Evolutionary conservation across 2,797 vertebrate species (phyloP).

Genomic region (Cuculus canorus): DNA sequence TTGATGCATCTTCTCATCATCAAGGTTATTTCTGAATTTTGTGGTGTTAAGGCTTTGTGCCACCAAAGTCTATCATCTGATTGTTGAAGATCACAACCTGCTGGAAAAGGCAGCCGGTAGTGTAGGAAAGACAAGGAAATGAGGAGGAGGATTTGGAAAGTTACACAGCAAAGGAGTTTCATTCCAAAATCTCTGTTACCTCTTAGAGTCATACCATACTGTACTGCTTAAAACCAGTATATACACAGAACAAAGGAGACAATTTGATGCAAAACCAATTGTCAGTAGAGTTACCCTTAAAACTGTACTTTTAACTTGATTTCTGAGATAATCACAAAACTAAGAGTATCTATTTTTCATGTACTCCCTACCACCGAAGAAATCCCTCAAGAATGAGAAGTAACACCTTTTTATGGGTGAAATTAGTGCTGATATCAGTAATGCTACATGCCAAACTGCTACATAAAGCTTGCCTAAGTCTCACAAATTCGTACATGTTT

Average conservation of each 20-base stretch:
- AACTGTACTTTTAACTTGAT: background rate
- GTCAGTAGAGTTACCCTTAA: background rate
- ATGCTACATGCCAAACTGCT: background rate
- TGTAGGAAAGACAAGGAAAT: background rate
- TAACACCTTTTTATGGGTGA: background rate
- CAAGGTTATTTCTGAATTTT: background rate
- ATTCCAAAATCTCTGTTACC: background rate
- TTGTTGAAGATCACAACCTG: background rate
- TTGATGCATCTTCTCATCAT: background rate
- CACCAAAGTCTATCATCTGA: background rate
- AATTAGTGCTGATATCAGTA: background rate
- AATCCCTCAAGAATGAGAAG: conserved; percentile 25
- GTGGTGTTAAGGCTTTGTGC: background rate
- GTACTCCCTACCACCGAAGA: conserved; percentile 16
- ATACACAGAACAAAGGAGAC: background rate
- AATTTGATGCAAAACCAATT: background rate
- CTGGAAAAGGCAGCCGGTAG: background rate
- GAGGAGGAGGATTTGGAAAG: background rate
- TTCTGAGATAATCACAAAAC: conserved; percentile 39
- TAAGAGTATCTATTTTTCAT: conserved; percentile 18
- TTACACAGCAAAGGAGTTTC: background rate
- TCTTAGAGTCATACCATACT: background rate
- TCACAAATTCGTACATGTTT: background rate
- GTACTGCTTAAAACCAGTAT: background rate
- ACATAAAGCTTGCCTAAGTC: background rate